Evolutionary conservation across 2,113 vertebrate genomes (phyloP), one percentile per base, ranked within the genome.

Genomic region (Chaetorhynchus papuensis): DNA sequence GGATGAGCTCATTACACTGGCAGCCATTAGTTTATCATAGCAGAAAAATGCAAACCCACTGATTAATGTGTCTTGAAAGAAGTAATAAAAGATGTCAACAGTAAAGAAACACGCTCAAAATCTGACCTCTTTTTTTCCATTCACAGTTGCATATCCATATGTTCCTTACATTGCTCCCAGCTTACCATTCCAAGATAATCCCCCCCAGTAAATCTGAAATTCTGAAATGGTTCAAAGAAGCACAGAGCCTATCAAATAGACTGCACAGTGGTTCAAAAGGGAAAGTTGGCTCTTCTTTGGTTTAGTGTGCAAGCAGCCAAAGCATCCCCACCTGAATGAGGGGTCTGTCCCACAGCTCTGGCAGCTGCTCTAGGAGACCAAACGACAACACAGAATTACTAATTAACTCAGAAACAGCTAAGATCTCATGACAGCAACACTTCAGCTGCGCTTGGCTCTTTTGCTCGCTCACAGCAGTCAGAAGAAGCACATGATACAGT

Each of bases 11-110:
- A 96, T 94, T 95, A 94, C 33, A 92, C 71, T 94, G 68, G 82
- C 93, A 96, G 81, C 59, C 93, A 92, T 96, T 94, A 95, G 94
- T 90, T 96, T 94, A 95, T 72, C 86, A 89, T 6, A 90, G 90
- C 93, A 92, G 72, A 95, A 96, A 96, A 96, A 93, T 42, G 70
- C 72, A 91, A 96, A 95, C 76, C 70, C 89, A 94, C 66, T 93
- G 80, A 93, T 94, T 93, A 93, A 95, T 87, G 35, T 33, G n/a
- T 94, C 91, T 78, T 95, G 80, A 94, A 94, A 94, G 71, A 92
- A 89, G 69, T 65, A 88, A 94, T 30, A 72, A 23, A 85, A 86
- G 16, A 93, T 14, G 75, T 87, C 70, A 91, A 78, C 57, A 79
- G 57, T 10, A 60, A 83, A 94, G 35, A 78, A 89, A 54, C 33